Conservation (phyloP, 2,797 vertebrate genomes). For the Molossus alvarezi region DNA sequence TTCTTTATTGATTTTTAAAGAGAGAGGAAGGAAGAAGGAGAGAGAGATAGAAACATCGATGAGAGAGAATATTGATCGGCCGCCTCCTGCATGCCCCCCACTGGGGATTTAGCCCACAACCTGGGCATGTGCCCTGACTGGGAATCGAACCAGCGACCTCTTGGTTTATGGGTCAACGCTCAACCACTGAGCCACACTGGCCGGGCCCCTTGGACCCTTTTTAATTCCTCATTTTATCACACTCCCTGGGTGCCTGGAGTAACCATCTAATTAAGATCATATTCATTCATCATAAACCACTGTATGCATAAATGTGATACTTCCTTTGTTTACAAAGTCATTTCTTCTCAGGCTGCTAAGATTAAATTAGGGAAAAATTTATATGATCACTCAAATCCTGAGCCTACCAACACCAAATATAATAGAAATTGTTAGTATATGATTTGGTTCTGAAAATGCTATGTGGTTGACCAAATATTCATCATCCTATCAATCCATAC, state of each 20-base stretch:
- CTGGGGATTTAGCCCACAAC: too few species aligned
- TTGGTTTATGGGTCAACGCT: too few species aligned
- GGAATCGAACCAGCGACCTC: too few species aligned
- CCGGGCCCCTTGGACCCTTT: not conserved
- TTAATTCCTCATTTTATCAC: slow-evolving; percentile 53
- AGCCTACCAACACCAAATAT: slow-evolving; percentile 49
- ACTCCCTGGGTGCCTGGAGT: slow-evolving; percentile 16
- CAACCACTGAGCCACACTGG: too few species aligned
- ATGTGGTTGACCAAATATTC: slow-evolving; percentile 46
- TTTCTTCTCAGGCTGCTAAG: slow-evolving; percentile 63
- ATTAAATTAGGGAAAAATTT: slow-evolving; percentile 64
- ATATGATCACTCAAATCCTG: slow-evolving; percentile 10
- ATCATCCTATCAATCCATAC: not conserved
- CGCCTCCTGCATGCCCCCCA: too few species aligned
- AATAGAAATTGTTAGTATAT: slow-evolving; percentile 37
- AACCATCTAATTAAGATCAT: slow-evolving; percentile 71
- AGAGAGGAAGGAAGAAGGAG: too few species aligned
- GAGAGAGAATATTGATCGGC: too few species aligned
- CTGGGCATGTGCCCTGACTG: too few species aligned
- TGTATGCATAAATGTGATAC: slow-evolving; percentile 65
- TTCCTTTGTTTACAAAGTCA: slow-evolving; percentile 68
- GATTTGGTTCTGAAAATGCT: slow-evolving; percentile 25
- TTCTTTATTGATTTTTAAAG: too few species aligned
- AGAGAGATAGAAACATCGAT: too few species aligned
- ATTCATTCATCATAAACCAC: slow-evolving; percentile 68